phyloP scores from a whole-genome alignment of 2,113 vertebrate genomes.

The Brachypteracias leptosomus region DNA sequence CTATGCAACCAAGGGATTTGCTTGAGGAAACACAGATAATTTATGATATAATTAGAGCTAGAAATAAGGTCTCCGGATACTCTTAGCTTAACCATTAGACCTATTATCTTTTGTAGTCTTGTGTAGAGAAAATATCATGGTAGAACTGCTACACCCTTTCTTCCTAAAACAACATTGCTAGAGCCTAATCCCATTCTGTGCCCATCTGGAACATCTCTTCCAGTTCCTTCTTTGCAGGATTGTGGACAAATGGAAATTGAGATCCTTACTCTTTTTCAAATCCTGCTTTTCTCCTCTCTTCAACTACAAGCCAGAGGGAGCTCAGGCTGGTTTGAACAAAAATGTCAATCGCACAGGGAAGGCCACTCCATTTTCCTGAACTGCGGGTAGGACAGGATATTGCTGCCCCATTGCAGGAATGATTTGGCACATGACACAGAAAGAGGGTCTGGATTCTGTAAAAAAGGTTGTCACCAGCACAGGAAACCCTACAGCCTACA shows the following conservation, averaged over 20 bases:
- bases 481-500: not conserved
- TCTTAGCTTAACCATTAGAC: slow-evolving; percentile 5
- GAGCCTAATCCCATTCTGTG: not conserved
- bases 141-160: not conserved
- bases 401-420: not conserved
- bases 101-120: not conserved
- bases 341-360: not conserved
- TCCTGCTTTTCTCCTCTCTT: not conserved
- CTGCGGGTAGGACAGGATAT: not conserved
- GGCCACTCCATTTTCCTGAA: not conserved
- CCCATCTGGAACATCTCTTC: not conserved
- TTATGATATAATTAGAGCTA: slow-evolving; percentile 52
- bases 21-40: slow-evolving; percentile 24
- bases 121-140: not conserved
- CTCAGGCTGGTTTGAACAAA: not conserved
- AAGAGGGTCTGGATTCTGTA: not conserved
- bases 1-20: not conserved
- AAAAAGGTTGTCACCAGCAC: not conserved
- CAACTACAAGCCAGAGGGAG: not conserved
- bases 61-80: slow-evolving; percentile 23
- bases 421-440: not conserved
- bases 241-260: not conserved
- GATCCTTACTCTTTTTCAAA: not conserved
- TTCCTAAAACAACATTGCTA: not conserved
- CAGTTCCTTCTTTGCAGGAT: not conserved